Percentiles rank a stretch among this genome's conserved stretches.
These are phyloP conservation scores for Microcebus murinus DNA, from an alignment of 2,113 vertebrate genomes.

Conservation along the genomic window DNA sequence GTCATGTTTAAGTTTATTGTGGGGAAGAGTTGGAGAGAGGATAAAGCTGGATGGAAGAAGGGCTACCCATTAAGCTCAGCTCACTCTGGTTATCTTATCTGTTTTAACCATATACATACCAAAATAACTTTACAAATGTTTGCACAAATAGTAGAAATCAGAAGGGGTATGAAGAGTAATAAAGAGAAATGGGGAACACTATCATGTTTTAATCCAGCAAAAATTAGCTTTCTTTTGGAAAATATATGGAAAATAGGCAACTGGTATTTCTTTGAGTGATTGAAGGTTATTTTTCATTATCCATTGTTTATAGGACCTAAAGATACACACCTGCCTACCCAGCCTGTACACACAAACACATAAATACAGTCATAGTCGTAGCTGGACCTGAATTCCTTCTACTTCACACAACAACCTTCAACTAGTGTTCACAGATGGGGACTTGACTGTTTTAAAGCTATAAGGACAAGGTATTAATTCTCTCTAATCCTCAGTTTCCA, in stretches of 20 bases:
- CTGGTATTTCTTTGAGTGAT: not conserved
- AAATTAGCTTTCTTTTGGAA: not conserved
- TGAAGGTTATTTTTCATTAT: not conserved
- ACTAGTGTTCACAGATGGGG: not conserved
- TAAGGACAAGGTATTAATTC: not conserved
- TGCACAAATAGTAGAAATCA: not conserved
- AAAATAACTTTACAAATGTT: constrained; percentile 3
- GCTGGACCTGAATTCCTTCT: not conserved
- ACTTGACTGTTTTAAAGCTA: not conserved
- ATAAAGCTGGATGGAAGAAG: not conserved
- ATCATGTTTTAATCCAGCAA: not conserved
- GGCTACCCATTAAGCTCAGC: not conserved
- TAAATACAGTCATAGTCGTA: not conserved
- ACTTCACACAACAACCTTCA: not conserved
- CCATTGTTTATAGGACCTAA: not conserved
- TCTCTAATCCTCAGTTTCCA: not conserved
- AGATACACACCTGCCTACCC: not conserved
- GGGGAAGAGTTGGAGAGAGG: not conserved
- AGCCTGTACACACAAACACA: not conserved
- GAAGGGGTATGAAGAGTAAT: not conserved
- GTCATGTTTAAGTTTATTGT: not conserved
- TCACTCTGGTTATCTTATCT: not conserved
- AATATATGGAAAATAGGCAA: not conserved
- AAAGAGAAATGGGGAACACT: not conserved
- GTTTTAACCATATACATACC: not conserved